These are phyloP conservation scores for Molothrus ater DNA, from an alignment of 2,797 vertebrate species.

Conservation along the genomic window DNA sequence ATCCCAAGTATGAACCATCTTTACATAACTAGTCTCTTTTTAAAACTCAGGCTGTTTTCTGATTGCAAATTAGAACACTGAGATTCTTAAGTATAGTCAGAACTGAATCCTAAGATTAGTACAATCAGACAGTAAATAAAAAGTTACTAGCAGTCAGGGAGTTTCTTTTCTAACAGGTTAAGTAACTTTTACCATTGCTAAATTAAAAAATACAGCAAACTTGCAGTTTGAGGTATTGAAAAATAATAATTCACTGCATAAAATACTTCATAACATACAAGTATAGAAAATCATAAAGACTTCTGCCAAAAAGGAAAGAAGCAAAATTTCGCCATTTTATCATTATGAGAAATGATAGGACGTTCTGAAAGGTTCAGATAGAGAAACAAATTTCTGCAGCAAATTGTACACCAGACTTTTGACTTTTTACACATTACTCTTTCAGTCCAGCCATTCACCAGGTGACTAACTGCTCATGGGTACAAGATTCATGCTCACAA, in stretches of 20 bases:
- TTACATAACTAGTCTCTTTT: neutral
- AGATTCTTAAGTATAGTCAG: neutral
- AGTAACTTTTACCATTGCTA: neutral
- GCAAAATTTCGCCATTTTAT: neutral
- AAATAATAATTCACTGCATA: neutral
- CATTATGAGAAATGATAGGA: neutral
- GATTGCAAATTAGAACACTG: neutral
- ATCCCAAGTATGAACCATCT: neutral
- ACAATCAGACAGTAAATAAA: neutral
- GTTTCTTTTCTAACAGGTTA: neutral
- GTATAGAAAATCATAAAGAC: neutral
- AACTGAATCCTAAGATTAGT: neutral
- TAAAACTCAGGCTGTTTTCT: neutral
- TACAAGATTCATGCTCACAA: neutral
- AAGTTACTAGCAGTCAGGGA: neutral
- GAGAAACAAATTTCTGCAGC: neutral
- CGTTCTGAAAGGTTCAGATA: neutral
- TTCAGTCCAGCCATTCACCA: neutral
- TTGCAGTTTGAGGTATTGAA: neutral
- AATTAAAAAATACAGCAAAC: neutral
- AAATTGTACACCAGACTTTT: neutral
- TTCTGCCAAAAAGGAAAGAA: neutral
- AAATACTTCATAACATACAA: neutral
- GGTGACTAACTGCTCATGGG: neutral
- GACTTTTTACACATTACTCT: neutral